A percentile compares a stretch with the other conserved stretches of the same genome.
Conservation (phyloP, 1,140 invertebrate genomes). For the Drosophila ficusphila region DNA sequence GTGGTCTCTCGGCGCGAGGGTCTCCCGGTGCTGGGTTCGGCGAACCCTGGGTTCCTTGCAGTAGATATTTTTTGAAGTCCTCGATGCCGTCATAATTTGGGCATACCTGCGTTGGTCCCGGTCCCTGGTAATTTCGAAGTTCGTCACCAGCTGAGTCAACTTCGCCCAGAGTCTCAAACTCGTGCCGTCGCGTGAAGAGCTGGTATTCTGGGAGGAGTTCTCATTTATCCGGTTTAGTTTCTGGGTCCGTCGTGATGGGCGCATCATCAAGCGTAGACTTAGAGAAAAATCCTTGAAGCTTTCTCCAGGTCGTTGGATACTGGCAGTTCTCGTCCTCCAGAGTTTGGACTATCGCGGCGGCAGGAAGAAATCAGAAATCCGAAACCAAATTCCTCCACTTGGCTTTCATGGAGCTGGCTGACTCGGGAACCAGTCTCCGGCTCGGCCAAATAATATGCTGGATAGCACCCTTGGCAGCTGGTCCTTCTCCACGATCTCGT, state of each 20-base stretch:
- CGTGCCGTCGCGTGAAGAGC: background rate
- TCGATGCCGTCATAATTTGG: too few relatives aligned
- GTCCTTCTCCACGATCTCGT: background rate
- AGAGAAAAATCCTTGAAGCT: background rate
- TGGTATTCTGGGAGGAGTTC: constrained; percentile 2
- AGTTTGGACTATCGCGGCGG: too few relatives aligned
- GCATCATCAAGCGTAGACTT: background rate
- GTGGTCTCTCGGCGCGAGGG: too few relatives aligned
- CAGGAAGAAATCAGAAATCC: background rate
- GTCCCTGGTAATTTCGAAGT: too few relatives aligned
- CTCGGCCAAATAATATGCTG: background rate
- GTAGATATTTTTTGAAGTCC: too few relatives aligned
- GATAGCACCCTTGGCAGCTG: background rate
- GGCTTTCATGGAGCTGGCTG: background rate
- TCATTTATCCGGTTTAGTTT: background rate
- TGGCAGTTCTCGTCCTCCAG: background rate
- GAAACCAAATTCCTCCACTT: background rate
- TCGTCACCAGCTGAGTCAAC: background rate
- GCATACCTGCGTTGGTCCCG: too few relatives aligned
- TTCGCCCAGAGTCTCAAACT: background rate
- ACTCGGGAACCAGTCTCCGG: constrained; percentile 6
- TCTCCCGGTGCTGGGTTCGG: too few relatives aligned
- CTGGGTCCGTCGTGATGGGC: background rate
- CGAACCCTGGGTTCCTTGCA: too few relatives aligned
- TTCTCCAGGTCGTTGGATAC: background rate